Percentiles rank a stretch among this genome's conserved stretches.
Conservation (phyloP, 2,888 invertebrate species). For the Ennomos erosarius region DNA sequence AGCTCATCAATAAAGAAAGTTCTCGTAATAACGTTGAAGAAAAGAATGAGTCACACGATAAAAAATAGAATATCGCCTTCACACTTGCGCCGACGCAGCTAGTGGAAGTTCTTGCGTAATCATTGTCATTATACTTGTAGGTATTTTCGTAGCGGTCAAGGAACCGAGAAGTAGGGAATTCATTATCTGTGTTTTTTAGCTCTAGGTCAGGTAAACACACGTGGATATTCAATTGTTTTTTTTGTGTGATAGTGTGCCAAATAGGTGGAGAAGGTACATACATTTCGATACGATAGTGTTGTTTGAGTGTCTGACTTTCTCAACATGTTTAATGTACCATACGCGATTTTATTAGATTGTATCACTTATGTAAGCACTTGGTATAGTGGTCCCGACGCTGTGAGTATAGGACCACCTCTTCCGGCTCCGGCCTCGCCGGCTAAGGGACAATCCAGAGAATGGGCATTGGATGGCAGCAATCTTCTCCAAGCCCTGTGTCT, state of each 20-base stretch:
- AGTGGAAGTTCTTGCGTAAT: conserved; percentile 35
- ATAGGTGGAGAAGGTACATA: too few relatives aligned
- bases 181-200: conserved; percentile 45
- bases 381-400: too few relatives aligned
- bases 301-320: too few relatives aligned
- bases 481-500: too few relatives aligned
- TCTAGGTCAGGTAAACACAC: conserved; percentile 55
- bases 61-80: conserved; percentile 17
- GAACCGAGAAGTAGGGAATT: conserved; percentile 49
- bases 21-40: conserved; percentile 18
- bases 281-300: too few relatives aligned
- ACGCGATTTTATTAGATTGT: too few relatives aligned
- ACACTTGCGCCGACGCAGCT: conserved; percentile 20
- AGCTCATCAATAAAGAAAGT: conserved; percentile 36
- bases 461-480: too few relatives aligned
- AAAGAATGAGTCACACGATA: conserved; percentile 27
- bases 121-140: conserved; percentile 42
- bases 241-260: not conserved
- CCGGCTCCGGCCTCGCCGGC: too few relatives aligned
- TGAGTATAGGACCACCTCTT: too few relatives aligned
- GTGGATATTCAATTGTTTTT: conserved; percentile 4
- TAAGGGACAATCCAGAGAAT: too few relatives aligned
- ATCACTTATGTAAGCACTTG: too few relatives aligned
- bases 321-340: too few relatives aligned
- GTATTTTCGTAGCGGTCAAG: conserved; percentile 64